phyloP scores from a whole-genome alignment of 2,888 invertebrate species.

The Rotaria socialis region DNA sequence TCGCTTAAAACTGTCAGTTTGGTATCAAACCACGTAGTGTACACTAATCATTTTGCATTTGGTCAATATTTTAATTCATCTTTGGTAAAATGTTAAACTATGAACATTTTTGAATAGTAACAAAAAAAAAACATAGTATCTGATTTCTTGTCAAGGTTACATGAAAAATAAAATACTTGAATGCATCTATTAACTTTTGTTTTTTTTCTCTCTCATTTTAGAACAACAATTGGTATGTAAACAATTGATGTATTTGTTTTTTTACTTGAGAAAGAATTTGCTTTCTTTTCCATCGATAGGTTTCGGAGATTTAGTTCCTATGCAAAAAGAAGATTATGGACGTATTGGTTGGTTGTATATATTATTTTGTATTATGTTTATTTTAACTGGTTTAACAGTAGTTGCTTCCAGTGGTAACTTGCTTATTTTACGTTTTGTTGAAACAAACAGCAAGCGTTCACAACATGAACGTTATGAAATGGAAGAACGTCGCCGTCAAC shows the following conservation, averaged over 20 bases:
- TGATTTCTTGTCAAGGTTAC: no score
- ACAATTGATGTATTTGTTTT: not conserved
- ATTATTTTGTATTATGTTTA: conserved; percentile 89
- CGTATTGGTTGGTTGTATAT: conserved; percentile 92
- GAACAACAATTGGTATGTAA: conserved; percentile 19
- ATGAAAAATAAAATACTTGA: not conserved
- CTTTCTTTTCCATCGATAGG: conserved; percentile 58
- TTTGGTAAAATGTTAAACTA: no score
- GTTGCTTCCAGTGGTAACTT: conserved; percentile 96
- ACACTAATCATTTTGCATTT: no score
- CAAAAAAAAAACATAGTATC: no score
- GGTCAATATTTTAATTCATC: no score
- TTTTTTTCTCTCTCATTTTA: not conserved
- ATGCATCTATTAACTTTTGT: not conserved
- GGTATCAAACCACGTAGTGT: no score
- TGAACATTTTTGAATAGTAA: no score
- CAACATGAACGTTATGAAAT: conserved; percentile 82
- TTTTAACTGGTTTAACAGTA: conserved; percentile 93
- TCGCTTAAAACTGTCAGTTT: no score
- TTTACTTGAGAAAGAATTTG: not conserved
- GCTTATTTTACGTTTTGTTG: conserved; percentile 90
- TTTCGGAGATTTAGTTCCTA: conserved; percentile 97
- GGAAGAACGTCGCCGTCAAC: conserved; percentile 82
- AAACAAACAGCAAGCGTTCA: conserved; percentile 92
- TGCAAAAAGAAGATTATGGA: conserved; percentile 88